phyloP scores from a whole-genome alignment of 2,888 invertebrate species.

The Xestia rhomboidea region DNA sequence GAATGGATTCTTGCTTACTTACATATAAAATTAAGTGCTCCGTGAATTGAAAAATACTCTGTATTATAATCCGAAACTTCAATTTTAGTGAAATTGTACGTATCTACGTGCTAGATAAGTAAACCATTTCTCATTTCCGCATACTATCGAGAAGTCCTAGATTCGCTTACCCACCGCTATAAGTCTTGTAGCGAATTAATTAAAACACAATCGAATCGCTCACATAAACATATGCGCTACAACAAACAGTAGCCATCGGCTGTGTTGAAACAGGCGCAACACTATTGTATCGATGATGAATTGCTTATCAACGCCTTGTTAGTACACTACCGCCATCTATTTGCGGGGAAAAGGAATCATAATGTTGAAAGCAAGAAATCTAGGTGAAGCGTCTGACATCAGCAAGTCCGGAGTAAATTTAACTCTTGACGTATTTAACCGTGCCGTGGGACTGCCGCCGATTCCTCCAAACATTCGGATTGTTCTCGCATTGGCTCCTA shows the following conservation, averaged over 20 bases:
- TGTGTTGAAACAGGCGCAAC: constrained; percentile 37
- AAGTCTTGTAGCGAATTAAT: constrained; percentile 30
- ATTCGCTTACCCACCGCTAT: neutral
- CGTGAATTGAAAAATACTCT: constrained; percentile 51
- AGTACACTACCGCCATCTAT: constrained; percentile 85
- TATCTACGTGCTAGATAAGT: constrained; percentile 15
- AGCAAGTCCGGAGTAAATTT: constrained; percentile 87
- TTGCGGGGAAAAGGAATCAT: constrained; percentile 78
- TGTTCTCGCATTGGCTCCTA: constrained; percentile 75
- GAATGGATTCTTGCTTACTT: constrained; percentile 30
- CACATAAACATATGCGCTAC: constrained; percentile 31
- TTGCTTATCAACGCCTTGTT: constrained; percentile 72
- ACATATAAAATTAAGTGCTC: constrained; percentile 49
- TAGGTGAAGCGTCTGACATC: constrained; percentile 90
- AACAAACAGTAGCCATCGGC: constrained; percentile 31
- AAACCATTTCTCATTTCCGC: constrained; percentile 46
- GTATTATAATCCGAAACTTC: constrained; percentile 24
- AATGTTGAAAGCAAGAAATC: constrained; percentile 82
- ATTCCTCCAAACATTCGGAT: constrained; percentile 79
- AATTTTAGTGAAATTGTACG: neutral
- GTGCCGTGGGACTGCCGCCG: constrained; percentile 73
- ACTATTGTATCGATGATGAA: constrained; percentile 57
- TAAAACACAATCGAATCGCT: constrained; percentile 26
- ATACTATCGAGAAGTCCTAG: constrained; percentile 3
- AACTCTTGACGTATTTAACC: constrained; percentile 87